phyloP scores from a whole-genome alignment of 2,113 vertebrate species.

The Hyperopisus bebe region DNA sequence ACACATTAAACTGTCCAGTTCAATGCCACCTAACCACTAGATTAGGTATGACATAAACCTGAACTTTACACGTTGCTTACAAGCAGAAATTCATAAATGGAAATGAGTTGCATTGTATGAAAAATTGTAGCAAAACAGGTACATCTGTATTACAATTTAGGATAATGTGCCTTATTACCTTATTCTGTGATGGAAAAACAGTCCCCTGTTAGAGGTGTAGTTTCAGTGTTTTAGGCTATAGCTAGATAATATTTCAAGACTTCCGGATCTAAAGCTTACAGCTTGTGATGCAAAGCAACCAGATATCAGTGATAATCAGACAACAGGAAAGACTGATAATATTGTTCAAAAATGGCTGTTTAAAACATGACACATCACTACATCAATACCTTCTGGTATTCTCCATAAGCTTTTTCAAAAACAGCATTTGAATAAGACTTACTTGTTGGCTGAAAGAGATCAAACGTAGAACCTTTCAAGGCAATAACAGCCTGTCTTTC shows the following conservation, averaged over 20 bases:
- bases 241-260: not conserved
- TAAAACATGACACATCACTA: not conserved
- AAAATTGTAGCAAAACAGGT: not conserved
- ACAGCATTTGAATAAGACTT: not conserved
- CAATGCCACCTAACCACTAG: not conserved
- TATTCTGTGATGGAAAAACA: not conserved
- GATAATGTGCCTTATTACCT: not conserved
- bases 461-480: not conserved
- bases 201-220: not conserved
- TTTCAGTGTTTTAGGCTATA: not conserved
- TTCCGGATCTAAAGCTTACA: not conserved
- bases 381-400: not conserved
- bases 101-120: not conserved
- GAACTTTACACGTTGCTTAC: not conserved
- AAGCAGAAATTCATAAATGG: not conserved
- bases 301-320: not conserved
- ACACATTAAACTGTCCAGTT: not conserved
- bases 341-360: not conserved
- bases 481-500: not conserved
- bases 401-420: not conserved
- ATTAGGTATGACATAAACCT: not conserved
- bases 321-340: not conserved
- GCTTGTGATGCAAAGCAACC: too few relatives aligned
- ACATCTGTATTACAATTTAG: not conserved
- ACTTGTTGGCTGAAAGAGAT: not conserved